Evolutionary conservation across 2,888 invertebrate species (phyloP).

Genomic region (Epinotia bilunana): DNA sequence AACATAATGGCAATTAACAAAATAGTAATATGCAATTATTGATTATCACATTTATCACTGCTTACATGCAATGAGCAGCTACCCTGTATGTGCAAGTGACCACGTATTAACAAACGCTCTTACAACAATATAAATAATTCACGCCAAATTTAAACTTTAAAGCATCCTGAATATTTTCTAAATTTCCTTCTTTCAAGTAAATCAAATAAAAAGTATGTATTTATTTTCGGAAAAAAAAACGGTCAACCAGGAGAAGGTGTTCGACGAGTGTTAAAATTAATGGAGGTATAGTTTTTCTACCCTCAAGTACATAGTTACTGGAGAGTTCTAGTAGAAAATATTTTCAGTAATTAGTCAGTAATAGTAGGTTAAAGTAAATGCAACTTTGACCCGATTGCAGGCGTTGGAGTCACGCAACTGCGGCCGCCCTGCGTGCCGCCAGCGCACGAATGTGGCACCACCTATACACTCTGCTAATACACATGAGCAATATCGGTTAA

Average conservation of each 20-base stretch:
- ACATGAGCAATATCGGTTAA: not conserved
- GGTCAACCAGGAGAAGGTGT: too few relatives aligned
- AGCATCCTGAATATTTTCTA: too few relatives aligned
- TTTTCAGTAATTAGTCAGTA: conserved; percentile 23
- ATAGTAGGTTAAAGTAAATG: conserved; percentile 58
- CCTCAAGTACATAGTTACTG: not conserved
- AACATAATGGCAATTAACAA: not conserved
- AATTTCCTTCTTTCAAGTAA: too few relatives aligned
- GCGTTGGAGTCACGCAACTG: conserved; percentile 67
- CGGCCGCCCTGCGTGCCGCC: conserved; percentile 48
- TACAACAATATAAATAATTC: not conserved
- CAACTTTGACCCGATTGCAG: conserved; percentile 77
- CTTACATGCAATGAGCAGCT: not conserved
- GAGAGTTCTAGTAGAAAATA: conserved; percentile 7
- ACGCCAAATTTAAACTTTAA: too few relatives aligned
- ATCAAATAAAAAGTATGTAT: too few relatives aligned
- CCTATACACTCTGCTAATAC: conserved; percentile 8
- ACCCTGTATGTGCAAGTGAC: not conserved
- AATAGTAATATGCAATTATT: not conserved
- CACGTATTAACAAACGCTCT: not conserved
- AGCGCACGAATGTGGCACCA: conserved; percentile 21
- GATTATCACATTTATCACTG: not conserved
- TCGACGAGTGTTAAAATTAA: not conserved
- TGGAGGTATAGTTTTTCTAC: not conserved
- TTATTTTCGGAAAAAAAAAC: too few relatives aligned